phyloP scores from a whole-genome alignment of 2,888 invertebrate genomes.

The Drosophila subquinaria region DNA sequence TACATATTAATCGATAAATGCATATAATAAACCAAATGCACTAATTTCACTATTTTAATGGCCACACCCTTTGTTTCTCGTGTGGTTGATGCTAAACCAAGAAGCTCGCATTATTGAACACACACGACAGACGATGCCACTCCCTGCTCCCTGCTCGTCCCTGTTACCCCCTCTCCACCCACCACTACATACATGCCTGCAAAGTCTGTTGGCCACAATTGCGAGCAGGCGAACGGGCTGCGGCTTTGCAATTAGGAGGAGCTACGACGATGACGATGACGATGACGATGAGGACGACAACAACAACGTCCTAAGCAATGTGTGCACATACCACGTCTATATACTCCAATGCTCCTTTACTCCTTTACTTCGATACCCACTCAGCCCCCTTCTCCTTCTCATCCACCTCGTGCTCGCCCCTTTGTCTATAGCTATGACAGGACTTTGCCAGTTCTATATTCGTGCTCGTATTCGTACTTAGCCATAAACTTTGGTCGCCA shows the following conservation, averaged over 20 bases:
- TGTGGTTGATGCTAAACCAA: conserved; percentile 24
- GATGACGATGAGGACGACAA: background rate
- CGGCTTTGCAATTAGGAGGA: conserved; percentile 81
- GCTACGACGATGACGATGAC: conserved; percentile 71
- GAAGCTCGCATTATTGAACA: conserved; percentile 73
- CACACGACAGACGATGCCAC: conserved; percentile 59
- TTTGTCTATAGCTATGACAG: conserved; percentile 37
- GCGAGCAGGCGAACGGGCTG: conserved; percentile 62
- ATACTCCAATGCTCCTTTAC: conserved; percentile 36
- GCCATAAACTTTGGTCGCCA: conserved; percentile 79
- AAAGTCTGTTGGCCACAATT: conserved; percentile 69
- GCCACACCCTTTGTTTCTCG: conserved; percentile 27
- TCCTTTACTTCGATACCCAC: conserved; percentile 6
- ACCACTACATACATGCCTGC: conserved; percentile 1
- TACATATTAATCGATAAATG: background rate
- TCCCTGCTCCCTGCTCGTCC: background rate
- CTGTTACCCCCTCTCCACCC: background rate
- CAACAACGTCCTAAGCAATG: conserved; percentile 64
- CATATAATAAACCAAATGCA: background rate
- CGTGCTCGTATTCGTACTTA: conserved; percentile 74
- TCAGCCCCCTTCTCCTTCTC: background rate
- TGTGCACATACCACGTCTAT: conserved; percentile 49
- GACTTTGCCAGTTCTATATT: conserved; percentile 51
- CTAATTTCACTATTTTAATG: conserved; percentile 5
- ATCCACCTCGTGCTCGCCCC: background rate